Evolutionary conservation across 2,113 vertebrate genomes (phyloP).

Genomic region (Melanerpes aurifrons): DNA sequence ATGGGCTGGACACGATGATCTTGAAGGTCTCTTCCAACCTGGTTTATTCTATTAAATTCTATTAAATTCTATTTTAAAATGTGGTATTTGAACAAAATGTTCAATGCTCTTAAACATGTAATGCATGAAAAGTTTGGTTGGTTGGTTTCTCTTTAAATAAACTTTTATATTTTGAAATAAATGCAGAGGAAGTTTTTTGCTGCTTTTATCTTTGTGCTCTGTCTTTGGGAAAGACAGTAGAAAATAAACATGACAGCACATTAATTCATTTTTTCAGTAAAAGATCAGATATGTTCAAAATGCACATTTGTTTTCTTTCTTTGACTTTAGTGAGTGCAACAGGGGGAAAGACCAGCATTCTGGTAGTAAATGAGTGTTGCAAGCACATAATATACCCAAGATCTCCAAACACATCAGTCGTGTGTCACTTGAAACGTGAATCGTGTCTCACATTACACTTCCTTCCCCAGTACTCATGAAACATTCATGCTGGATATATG

Average conservation of each 20-base stretch:
- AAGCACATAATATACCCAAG: constrained; percentile 46
- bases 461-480: constrained; percentile 53
- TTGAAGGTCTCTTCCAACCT: no score
- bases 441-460: constrained; percentile 31
- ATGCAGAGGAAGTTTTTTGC: not conserved
- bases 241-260: constrained; percentile 55
- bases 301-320: constrained; percentile 56
- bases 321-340: constrained; percentile 22
- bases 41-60: no score
- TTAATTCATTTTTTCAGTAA: constrained; percentile 66
- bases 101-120: not conserved
- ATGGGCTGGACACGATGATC: no score
- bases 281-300: constrained; percentile 58
- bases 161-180: not conserved
- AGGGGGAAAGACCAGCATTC: constrained; percentile 36
- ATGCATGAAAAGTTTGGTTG: not conserved
- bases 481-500: constrained; percentile 38
- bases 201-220: constrained; percentile 20
- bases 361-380: constrained; percentile 53
- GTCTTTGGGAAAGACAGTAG: constrained; percentile 41
- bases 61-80: not conserved
- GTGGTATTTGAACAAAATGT: not conserved
- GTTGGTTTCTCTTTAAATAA: not conserved
- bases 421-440: constrained; percentile 53
- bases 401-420: constrained; percentile 67